Percentiles rank a stretch among this genome's conserved stretches.
Evolutionary conservation across 1,140 invertebrate species (phyloP).

Genomic region (Sycophila sp.): DNA sequence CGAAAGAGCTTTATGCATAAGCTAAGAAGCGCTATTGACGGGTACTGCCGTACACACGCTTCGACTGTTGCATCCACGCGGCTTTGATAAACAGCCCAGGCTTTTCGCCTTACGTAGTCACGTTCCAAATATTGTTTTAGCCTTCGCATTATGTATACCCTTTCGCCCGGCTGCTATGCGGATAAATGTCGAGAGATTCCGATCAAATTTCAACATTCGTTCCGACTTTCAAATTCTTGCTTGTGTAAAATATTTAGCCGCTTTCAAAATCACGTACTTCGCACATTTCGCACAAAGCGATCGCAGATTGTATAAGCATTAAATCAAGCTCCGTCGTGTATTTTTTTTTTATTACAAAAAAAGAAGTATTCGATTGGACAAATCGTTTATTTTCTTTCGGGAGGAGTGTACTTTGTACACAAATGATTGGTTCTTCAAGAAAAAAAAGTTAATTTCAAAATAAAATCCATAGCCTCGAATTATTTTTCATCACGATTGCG

Average conservation of each 20-base stretch:
- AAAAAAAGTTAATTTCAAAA: slow-evolving; percentile 1
- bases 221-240: background rate
- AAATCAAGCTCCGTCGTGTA: no score
- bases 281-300: no score
- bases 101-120: slow-evolving; percentile 34
- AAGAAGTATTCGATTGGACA: no score
- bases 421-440: no score
- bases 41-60: slow-evolving; percentile 44
- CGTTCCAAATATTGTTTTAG: slow-evolving; percentile 41
- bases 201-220: background rate
- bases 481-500: slow-evolving; percentile 24
- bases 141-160: slow-evolving; percentile 41
- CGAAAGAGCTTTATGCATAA: slow-evolving; percentile 63
- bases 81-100: slow-evolving; percentile 54
- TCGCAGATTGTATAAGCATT: no score
- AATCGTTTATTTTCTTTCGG: no score
- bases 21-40: slow-evolving; percentile 64
- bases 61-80: slow-evolving; percentile 45
- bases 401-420: no score
- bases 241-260: no score
- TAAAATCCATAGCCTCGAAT: slow-evolving; percentile 28
- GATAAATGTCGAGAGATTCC: slow-evolving; percentile 11
- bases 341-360: no score
- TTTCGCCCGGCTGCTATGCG: slow-evolving; percentile 2
- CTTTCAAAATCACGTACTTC: no score